Evolutionary conservation across 2,797 vertebrate species (phyloP), one percentile per base, ranked within the genome.

Genomic region (Sebastes diploproa): DNA sequence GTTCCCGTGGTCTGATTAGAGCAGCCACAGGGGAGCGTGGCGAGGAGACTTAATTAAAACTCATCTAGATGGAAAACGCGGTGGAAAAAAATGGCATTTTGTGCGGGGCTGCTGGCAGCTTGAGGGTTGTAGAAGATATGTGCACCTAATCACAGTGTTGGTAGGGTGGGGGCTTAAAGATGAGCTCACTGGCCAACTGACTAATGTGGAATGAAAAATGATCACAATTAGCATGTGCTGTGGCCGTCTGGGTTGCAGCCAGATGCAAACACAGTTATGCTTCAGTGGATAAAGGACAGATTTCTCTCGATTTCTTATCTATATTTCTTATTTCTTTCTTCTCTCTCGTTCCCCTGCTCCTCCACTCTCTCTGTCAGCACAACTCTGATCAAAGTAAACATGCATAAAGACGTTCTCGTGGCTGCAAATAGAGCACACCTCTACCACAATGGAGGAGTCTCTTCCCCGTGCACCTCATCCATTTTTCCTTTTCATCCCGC

Each of bases 1-100:
- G 82, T 90, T 94, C 88, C 77, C 38, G 52, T 90, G 91, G 94
- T 94, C 92, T 95, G 93, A 95, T 95, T 94, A 95, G 86, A 93
- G 86, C 65, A 77, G 91, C 92, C 92, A 88, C 88, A 56, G 89
- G 94, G 92, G 92, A 90, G 77, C 89, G 73, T 73, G 74, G 92
- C 78, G 54, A 87, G 91, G 88, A 93, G 88, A 89, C 91, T 94
- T 95, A 95, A 96, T 96, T 95, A 95, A 95, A 95, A 95, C 85
- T 89, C 93, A 92, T 94, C 93, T 93, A 86, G 93, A 95, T 93
- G 93, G 92, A 95, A 95, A 95, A 93, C 61, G 70, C 61, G 1
- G 71, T 55, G 75, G 74, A 86, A 91, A 90, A 54, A 93, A 93
- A 88, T 80, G 77, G 7, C 78, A 89, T 93, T 95, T 95, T 91